Percentiles rank a stretch among this genome's conserved stretches.
phyloP scores from a whole-genome alignment of 1,140 invertebrate species.

The Anoplophora glabripennis region DNA sequence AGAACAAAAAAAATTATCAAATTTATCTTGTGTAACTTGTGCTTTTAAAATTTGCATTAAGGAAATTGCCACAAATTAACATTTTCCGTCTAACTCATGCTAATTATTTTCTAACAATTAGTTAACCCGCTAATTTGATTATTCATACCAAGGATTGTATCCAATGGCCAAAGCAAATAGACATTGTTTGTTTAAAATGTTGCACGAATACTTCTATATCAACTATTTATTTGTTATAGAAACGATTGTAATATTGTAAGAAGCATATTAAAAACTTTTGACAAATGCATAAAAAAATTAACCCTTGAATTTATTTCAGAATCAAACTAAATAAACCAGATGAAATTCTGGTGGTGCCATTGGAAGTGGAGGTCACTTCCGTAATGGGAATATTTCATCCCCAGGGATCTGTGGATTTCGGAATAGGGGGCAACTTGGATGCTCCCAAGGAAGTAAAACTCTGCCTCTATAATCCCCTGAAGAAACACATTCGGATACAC shows the following conservation, averaged over 20 bases:
- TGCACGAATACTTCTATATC: not conserved
- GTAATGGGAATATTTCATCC: constrained; percentile 72
- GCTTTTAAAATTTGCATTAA: no score
- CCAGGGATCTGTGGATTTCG: constrained; percentile 80
- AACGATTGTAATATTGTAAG: not conserved
- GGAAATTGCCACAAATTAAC: no score
- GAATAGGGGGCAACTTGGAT: constrained; percentile 69
- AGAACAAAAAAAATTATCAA: no score
- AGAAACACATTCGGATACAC: constrained; percentile 67
- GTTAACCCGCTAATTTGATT: not conserved
- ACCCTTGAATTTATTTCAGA: constrained; percentile 45
- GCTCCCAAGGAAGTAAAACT: constrained; percentile 63
- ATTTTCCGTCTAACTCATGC: no score
- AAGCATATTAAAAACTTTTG: not conserved
- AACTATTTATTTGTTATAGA: not conserved
- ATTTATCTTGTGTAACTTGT: no score
- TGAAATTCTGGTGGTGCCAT: constrained; percentile 72
- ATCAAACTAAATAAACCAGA: constrained; percentile 70
- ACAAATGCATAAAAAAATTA: not conserved
- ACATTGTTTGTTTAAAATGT: not conserved
- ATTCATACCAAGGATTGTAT: no score
- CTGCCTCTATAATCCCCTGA: constrained; percentile 69
- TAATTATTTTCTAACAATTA: not conserved
- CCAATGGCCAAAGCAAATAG: no score
- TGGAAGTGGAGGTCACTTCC: constrained; percentile 83